Evolutionary conservation across 2,113 vertebrate species (phyloP).

Genomic region (Opisthocomus hoazin): DNA sequence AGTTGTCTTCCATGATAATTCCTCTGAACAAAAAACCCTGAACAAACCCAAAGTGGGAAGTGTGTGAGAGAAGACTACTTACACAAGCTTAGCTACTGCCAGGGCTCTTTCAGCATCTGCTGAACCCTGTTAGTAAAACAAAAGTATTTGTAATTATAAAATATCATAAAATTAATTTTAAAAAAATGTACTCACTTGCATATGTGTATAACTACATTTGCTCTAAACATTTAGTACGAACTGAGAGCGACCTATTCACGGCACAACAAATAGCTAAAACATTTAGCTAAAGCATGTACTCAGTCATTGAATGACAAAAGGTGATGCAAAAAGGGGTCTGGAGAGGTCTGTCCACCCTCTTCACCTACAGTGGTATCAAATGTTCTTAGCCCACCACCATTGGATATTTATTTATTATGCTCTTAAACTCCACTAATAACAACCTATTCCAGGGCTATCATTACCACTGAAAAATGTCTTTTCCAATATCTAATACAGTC

Average conservation of each 20-base stretch:
- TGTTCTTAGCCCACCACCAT: neutral
- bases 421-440: neutral
- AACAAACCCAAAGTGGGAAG: neutral
- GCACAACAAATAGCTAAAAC: neutral
- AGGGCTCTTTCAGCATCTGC: slow-evolving; percentile 90
- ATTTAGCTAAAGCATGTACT: neutral
- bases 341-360: neutral
- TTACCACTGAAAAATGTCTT: neutral
- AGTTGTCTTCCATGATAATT: neutral
- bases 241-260: neutral
- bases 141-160: neutral
- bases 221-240: neutral
- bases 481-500: neutral
- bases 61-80: slow-evolving; percentile 61
- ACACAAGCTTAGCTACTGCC: slow-evolving; percentile 90
- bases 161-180: neutral
- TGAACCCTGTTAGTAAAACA: slow-evolving; percentile 80
- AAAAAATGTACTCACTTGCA: neutral
- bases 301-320: neutral
- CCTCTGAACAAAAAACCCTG: neutral
- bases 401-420: neutral
- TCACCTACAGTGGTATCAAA: neutral
- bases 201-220: neutral
- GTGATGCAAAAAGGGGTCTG: neutral
- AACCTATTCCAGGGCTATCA: neutral